Conservation (phyloP, 2,888 invertebrate species). For the Xylophagus ater region DNA sequence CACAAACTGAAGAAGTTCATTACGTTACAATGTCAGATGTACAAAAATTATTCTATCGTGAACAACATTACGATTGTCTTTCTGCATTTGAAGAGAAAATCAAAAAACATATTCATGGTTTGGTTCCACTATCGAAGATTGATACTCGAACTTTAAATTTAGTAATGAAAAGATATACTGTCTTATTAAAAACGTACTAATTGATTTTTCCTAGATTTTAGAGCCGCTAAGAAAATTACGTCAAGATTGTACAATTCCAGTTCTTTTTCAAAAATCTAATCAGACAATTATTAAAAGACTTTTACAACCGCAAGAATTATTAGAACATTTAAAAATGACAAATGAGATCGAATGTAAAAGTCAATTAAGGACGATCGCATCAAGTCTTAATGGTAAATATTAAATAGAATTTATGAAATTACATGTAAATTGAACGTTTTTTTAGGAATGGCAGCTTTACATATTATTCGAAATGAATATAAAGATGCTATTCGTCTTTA, state of each 20-base stretch:
- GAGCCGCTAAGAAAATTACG: constrained; percentile 53
- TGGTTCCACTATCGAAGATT: constrained; percentile 41
- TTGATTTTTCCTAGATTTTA: constrained; percentile 36
- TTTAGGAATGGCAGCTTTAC: constrained; percentile 50
- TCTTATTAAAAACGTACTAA: background rate
- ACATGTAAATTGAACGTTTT: background rate
- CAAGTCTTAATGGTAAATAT: constrained; percentile 50
- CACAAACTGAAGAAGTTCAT: constrained; percentile 47
- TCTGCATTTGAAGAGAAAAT: constrained; percentile 41
- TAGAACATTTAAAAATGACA: constrained; percentile 52
- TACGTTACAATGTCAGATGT: constrained; percentile 56
- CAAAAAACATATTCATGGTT: constrained; percentile 29
- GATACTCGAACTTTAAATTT: constrained; percentile 38
- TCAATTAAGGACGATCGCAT: constrained; percentile 48
- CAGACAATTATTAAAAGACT: constrained; percentile 40
- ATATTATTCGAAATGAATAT: constrained; percentile 45
- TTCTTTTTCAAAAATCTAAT: constrained; percentile 44
- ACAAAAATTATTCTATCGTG: constrained; percentile 61
- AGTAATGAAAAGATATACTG: constrained; percentile 23
- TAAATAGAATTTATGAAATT: background rate
- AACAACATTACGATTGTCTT: constrained; percentile 45
- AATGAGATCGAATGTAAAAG: constrained; percentile 51
- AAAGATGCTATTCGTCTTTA: constrained; percentile 49
- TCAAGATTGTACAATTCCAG: constrained; percentile 62
- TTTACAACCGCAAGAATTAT: constrained; percentile 51